Evolutionary conservation across 2,113 vertebrate genomes (phyloP).

Genomic region (Bostrychus sinensis): DNA sequence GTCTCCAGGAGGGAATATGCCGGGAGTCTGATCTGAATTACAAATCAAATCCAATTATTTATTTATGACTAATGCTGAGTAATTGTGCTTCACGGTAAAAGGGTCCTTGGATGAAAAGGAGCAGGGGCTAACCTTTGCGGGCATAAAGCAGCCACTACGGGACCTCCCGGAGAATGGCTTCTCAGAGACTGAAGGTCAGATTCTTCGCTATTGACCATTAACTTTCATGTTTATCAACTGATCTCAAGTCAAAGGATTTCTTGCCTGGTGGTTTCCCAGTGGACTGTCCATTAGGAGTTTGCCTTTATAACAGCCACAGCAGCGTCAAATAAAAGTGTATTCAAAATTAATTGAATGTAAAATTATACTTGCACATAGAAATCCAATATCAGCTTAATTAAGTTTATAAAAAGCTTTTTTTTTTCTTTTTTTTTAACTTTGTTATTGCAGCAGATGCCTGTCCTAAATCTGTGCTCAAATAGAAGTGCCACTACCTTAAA

Average conservation of each 20-base stretch:
- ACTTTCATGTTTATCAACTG: conserved; percentile 35
- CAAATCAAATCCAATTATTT: conserved; percentile 77
- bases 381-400: no score
- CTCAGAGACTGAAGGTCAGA: conserved; percentile 18
- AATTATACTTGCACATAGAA: no score
- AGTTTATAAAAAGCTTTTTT: no score
- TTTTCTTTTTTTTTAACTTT: no score
- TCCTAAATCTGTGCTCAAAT: no score
- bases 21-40: conserved; percentile 70
- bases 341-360: background rate
- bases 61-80: conserved; percentile 74
- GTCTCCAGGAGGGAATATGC: conserved; percentile 49
- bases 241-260: conserved; percentile 46
- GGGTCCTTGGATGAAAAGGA: conserved; percentile 29
- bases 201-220: conserved; percentile 23
- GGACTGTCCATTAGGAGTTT: conserved; percentile 44
- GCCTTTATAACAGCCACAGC: conserved; percentile 30
- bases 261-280: conserved; percentile 46
- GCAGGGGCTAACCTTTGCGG: conserved; percentile 12
- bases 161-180: conserved; percentile 3
- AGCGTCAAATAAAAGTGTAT: conserved; percentile 27
- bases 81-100: conserved; percentile 62
- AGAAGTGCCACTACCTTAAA: no score
- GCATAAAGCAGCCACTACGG: conserved; percentile 6
- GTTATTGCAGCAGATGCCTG: no score